phyloP scores from a whole-genome alignment of 2,888 invertebrate genomes.

The Creontiades dilutus region DNA sequence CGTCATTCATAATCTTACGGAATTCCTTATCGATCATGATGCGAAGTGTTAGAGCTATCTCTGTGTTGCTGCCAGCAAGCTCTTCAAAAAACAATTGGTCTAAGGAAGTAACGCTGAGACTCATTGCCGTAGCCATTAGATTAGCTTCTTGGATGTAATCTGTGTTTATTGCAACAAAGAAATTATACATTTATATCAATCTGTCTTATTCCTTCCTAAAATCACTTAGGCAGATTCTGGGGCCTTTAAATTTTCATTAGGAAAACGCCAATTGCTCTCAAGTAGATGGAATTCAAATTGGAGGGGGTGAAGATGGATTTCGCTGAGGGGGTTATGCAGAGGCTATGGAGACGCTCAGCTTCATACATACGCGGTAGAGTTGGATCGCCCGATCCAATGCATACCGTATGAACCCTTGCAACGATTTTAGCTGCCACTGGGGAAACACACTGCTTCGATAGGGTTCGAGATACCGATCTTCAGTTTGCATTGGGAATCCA shows the following conservation, averaged over 20 bases:
- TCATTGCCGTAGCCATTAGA: background rate
- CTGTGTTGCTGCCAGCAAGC: background rate
- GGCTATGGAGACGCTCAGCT: background rate
- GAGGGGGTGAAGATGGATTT: background rate
- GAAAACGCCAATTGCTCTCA: too few relatives aligned
- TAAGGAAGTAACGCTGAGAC: background rate
- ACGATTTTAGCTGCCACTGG: background rate
- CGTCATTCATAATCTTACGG: conserved; percentile 3
- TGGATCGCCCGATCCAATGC: conserved; percentile 4
- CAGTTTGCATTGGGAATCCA: too few relatives aligned
- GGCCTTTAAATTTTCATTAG: too few relatives aligned
- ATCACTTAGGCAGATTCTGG: too few relatives aligned
- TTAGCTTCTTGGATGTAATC: conserved; percentile 45
- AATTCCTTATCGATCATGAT: conserved; percentile 7
- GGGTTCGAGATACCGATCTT: too few relatives aligned
- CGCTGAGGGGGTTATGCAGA: background rate
- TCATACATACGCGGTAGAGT: background rate
- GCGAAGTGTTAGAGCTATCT: background rate
- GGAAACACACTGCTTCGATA: background rate
- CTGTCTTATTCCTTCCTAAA: too few relatives aligned
- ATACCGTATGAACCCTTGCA: background rate
- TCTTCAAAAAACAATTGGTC: conserved; percentile 44
- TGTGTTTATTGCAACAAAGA: background rate
- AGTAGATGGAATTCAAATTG: too few relatives aligned
- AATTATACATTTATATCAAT: too few relatives aligned